A percentile compares a stretch with the other conserved stretches of the same genome.
Evolutionary conservation across 1,140 invertebrate genomes (phyloP).

Genomic region (Dendroctonus valens): DNA sequence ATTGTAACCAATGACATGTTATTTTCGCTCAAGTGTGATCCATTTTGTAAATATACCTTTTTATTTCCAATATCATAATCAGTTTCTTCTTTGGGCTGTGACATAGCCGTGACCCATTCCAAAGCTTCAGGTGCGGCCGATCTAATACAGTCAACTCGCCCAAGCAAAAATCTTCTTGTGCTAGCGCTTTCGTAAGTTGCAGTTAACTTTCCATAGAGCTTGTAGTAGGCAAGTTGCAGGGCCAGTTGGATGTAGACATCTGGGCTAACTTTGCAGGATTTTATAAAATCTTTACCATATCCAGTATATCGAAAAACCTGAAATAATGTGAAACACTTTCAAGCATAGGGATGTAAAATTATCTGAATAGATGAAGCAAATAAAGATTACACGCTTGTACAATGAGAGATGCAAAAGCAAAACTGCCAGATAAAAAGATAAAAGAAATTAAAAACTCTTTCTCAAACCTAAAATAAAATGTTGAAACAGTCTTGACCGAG

Average conservation of each 20-base stretch:
- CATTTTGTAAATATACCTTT: slow-evolving; percentile 52
- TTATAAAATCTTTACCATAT: slow-evolving; percentile 94
- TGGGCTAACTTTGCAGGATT: slow-evolving; percentile 87
- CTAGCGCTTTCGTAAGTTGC: slow-evolving; percentile 98
- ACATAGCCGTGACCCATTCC: slow-evolving; percentile 91
- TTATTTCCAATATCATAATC: slow-evolving; percentile 53
- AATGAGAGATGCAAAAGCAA: no score
- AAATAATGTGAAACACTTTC: neutral
- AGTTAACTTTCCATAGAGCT: slow-evolving; percentile 85
- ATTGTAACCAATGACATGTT: no score
- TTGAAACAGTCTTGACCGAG: no score
- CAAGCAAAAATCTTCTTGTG: slow-evolving; percentile 82
- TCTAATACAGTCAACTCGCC: slow-evolving; percentile 96
- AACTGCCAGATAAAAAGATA: no score
- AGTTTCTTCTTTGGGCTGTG: slow-evolving; percentile 52
- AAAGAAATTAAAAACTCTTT: no score
- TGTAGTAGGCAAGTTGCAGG: slow-evolving; percentile 93
- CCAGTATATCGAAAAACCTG: slow-evolving; percentile 75
- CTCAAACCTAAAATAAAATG: no score
- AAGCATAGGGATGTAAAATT: neutral
- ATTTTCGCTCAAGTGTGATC: no score
- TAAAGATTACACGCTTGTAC: neutral
- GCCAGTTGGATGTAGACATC: slow-evolving; percentile 96
- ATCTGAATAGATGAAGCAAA: neutral
- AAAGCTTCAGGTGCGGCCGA: slow-evolving; percentile 86